Evolutionary conservation across 2,888 invertebrate genomes (phyloP).

Genomic region (Latrodectus hesperus): DNA sequence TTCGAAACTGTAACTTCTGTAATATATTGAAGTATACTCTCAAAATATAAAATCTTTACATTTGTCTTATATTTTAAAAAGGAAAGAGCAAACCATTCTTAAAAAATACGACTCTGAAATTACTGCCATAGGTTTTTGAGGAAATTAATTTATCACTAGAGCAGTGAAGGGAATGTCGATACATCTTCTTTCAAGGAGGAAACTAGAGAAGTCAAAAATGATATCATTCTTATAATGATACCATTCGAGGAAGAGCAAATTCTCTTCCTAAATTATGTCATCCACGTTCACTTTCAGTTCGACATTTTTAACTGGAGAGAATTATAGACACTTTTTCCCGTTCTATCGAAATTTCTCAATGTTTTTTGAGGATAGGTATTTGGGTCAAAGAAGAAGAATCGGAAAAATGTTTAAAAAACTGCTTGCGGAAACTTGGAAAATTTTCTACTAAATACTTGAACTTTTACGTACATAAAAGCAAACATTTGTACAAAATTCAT

Average conservation of each 20-base stretch:
- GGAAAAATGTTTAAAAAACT: not conserved
- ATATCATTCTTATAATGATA: not conserved
- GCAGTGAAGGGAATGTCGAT: not conserved
- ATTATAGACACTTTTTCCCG: not conserved
- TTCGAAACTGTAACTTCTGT: too few relatives aligned
- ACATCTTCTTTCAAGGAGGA: not conserved
- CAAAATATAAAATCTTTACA: too few relatives aligned
- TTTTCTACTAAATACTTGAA: too few relatives aligned
- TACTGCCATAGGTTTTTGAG: not conserved
- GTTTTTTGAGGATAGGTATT: not conserved
- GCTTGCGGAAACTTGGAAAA: too few relatives aligned
- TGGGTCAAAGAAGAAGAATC: not conserved
- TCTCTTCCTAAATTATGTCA: conserved; percentile 1
- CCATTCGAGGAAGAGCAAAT: not conserved
- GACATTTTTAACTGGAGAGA: not conserved
- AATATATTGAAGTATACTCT: too few relatives aligned
- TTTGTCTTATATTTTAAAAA: too few relatives aligned
- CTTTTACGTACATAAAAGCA: too few relatives aligned
- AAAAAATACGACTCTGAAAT: not conserved
- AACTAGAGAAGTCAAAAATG: not conserved
- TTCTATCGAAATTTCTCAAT: not conserved
- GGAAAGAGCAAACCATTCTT: too few relatives aligned
- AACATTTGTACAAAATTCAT: too few relatives aligned
- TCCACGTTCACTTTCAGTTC: not conserved
- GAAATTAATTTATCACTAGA: not conserved